Conservation (phyloP, 2,888 invertebrate species). For the Argyresthia albistria region DNA sequence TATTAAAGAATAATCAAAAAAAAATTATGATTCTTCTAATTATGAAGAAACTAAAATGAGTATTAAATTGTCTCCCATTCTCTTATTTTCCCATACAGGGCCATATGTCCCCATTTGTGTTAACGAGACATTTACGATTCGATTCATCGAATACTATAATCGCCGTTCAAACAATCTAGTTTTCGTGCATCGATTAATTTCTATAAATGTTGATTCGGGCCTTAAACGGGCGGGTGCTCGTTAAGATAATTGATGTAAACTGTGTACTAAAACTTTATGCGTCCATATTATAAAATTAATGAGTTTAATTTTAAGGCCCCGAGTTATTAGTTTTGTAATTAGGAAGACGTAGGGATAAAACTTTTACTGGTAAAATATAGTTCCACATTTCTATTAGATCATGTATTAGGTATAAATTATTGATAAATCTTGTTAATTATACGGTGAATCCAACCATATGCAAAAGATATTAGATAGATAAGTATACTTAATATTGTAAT, state of each 20-base stretch:
- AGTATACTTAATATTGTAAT: too few species aligned
- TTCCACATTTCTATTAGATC: too few species aligned
- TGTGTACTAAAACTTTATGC: conserved; percentile 49
- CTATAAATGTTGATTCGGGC: conserved; percentile 62
- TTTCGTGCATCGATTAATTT: conserved; percentile 55
- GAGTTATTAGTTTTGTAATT: conserved; percentile 41
- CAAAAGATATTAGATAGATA: too few species aligned
- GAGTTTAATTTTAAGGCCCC: conserved; percentile 7
- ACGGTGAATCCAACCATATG: too few species aligned
- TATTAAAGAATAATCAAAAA: too few species aligned
- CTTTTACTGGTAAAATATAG: too few species aligned
- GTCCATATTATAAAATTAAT: conserved; percentile 20
- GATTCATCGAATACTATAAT: conserved; percentile 43
- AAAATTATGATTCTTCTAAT: too few species aligned
- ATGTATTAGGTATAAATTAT: too few species aligned
- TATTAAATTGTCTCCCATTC: too few species aligned
- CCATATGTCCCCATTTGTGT: conserved; percentile 62
- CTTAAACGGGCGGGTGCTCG: conserved; percentile 48
- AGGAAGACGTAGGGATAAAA: conserved; percentile 11
- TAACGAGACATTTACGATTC: conserved; percentile 62
- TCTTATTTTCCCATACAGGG: conserved; percentile 32
- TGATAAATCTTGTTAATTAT: too few species aligned
- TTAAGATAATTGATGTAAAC: conserved; percentile 63
- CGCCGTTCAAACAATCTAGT: conserved; percentile 28
- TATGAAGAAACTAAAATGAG: too few species aligned